Conservation (phyloP, 1,140 invertebrate species). For the Tenebrio molitor region DNA sequence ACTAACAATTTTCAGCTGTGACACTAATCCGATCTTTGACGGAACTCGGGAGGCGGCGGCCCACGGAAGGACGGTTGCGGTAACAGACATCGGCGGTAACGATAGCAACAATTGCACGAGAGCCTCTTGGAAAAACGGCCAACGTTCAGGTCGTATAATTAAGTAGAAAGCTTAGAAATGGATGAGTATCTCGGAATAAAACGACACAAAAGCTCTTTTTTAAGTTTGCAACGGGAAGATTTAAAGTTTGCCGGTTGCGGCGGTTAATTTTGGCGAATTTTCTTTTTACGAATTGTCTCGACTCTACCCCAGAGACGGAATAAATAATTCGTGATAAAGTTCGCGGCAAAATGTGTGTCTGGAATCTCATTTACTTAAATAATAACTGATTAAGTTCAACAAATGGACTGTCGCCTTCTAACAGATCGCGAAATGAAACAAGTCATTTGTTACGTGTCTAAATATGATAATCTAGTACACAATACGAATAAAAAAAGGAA, state of each 20-base stretch:
- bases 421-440: not conserved
- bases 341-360: conserved; percentile 9
- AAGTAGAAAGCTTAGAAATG: no score
- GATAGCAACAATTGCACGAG: no score
- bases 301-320: conserved; percentile 12
- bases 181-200: no score
- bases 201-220: no score
- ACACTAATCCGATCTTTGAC: not conserved
- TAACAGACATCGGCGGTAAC: no score
- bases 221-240: not conserved
- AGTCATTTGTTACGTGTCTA: no score
- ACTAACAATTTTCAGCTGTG: conserved; percentile 24
- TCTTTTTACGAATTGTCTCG: not conserved
- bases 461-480: no score
- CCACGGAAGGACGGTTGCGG: no score
- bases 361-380: conserved; percentile 28
- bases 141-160: no score
- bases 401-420: not conserved
- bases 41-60: no score
- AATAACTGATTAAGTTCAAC: conserved; percentile 17
- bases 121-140: no score
- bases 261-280: not conserved
- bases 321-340: conserved; percentile 26
- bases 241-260: not conserved
- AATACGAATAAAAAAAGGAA: no score